These are phyloP conservation scores for Shinisaurus crocodilurus DNA, from an alignment of 2,113 vertebrate genomes.

Conservation along the genomic window DNA sequence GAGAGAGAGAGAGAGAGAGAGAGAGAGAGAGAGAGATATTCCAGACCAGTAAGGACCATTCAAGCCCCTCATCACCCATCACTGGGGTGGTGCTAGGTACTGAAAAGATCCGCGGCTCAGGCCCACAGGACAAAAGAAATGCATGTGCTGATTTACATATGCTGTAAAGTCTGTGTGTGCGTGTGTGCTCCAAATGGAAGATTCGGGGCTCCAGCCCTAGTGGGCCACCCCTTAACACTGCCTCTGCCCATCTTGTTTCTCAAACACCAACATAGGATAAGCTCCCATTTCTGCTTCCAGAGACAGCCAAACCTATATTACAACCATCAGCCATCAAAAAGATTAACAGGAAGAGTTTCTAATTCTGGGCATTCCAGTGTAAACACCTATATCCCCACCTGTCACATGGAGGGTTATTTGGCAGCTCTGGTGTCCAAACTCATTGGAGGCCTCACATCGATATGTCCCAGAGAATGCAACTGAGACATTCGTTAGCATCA, in stretches of 20 bases:
- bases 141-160: too few relatives aligned
- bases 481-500: constrained; percentile 76
- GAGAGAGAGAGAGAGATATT: not conserved
- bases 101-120: too few relatives aligned
- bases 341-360: not conserved
- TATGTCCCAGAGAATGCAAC: constrained; percentile 74
- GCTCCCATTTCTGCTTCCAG: not conserved
- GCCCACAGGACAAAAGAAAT: too few relatives aligned
- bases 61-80: not conserved
- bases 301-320: not conserved
- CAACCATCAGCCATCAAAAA: too few relatives aligned
- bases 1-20: too few relatives aligned
- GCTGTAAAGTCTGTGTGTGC: too few relatives aligned
- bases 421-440: constrained; percentile 71
- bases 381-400: constrained; percentile 51
- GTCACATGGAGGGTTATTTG: constrained; percentile 72
- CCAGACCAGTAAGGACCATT: not conserved
- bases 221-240: too few relatives aligned
- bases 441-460: constrained; percentile 74
- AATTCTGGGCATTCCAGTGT: not conserved
- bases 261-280: not conserved
- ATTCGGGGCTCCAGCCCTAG: too few relatives aligned
- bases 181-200: too few relatives aligned
- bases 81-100: too few relatives aligned
- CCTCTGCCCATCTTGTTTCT: too few relatives aligned